Conservation (phyloP, 1,140 invertebrate genomes). For the Megalopta genalis region DNA sequence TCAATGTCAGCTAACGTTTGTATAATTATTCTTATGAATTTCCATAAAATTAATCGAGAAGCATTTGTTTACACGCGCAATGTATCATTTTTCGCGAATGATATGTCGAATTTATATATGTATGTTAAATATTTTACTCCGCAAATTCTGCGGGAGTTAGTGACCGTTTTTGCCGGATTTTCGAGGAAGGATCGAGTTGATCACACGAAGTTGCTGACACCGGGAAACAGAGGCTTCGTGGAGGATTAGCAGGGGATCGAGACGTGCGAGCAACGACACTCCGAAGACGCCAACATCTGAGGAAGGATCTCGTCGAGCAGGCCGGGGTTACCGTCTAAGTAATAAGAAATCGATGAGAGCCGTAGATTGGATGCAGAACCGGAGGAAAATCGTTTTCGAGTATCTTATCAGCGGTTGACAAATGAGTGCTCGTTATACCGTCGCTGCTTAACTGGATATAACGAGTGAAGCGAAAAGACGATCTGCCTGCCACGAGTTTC, state of each 20-base stretch:
- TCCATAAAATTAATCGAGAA: no score
- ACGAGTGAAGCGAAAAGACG: constrained; percentile 25
- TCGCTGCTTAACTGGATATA: constrained; percentile 32
- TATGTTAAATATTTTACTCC: no score
- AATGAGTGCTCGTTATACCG: constrained; percentile 32
- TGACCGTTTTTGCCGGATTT: constrained; percentile 3
- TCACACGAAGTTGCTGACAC: constrained; percentile 39
- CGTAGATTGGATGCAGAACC: constrained; percentile 47
- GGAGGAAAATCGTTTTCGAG: constrained; percentile 47
- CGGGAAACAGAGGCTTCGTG: constrained; percentile 30
- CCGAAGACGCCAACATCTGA: constrained; percentile 40
- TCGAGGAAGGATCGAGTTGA: constrained; percentile 12
- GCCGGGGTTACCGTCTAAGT: constrained; percentile 25
- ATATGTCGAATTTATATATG: no score
- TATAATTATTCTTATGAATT: no score
- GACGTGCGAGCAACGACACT: constrained; percentile 56
- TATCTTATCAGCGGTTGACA: constrained; percentile 39
- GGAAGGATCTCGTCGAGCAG: constrained; percentile 35
- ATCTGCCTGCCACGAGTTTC: no score
- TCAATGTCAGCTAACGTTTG: no score
- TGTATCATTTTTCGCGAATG: no score
- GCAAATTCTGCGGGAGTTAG: background rate
- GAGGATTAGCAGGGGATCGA: constrained; percentile 44
- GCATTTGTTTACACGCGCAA: no score
- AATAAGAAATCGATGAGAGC: constrained; percentile 62